phyloP scores from a whole-genome alignment of 2,113 vertebrate genomes.

The Phasianus colchicus region DNA sequence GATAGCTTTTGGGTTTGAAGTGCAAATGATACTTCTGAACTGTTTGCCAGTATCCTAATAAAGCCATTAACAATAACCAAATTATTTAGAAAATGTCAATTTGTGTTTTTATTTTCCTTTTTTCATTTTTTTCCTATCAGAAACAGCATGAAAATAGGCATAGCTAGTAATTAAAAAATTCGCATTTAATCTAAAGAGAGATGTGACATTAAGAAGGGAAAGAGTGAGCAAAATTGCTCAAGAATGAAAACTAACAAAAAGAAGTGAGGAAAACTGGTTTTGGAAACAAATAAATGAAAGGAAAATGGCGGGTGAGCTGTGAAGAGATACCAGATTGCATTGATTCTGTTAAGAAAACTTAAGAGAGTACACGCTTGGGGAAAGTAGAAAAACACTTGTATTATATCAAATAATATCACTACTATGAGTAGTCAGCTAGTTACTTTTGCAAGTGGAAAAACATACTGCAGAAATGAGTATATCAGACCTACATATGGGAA shows the following conservation, averaged over 20 bases:
- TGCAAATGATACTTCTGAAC: neutral
- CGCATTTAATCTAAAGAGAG: neutral
- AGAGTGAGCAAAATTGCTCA: neutral
- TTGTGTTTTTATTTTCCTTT: neutral
- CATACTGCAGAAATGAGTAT: conserved; percentile 7
- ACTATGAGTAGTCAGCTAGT: neutral
- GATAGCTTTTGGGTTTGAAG: neutral
- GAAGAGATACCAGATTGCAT: neutral
- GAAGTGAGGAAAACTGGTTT: neutral
- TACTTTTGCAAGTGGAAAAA: conserved; percentile 34
- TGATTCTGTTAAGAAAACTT: neutral
- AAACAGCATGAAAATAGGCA: neutral
- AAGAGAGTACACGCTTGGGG: neutral
- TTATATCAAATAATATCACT: neutral
- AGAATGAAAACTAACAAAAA: neutral
- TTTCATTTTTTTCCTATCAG: neutral
- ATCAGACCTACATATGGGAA: conserved; percentile 11
- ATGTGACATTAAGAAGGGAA: neutral
- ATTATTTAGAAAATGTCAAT: neutral
- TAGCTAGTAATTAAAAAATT: neutral
- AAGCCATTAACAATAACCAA: neutral
- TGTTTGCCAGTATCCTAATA: neutral
- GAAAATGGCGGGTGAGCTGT: neutral
- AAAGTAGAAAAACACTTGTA: neutral
- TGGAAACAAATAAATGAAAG: neutral